Percentiles rank a stretch among this genome's conserved stretches.
Conservation (phyloP, 2,113 vertebrate species). For the Holacanthus passer region DNA sequence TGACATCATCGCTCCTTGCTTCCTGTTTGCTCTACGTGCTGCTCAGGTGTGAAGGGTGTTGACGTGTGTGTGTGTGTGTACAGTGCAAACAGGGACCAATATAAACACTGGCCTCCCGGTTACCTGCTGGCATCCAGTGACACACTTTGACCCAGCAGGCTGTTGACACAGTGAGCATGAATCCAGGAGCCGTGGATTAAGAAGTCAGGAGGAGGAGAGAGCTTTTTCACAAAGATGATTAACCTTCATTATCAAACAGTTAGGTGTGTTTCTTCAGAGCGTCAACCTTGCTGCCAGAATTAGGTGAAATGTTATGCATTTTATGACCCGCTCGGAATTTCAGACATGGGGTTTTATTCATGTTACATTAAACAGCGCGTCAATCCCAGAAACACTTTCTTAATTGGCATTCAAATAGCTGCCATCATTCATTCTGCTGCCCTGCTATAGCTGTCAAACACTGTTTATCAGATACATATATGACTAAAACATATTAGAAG, state of each 20-base stretch:
- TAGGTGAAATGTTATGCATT: neutral
- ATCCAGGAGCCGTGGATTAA: slow-evolving; percentile 1
- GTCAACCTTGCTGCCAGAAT: neutral
- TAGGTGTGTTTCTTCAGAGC: neutral
- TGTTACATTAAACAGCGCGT: neutral
- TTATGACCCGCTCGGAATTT: neutral
- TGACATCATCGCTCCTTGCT: slow-evolving; percentile 8
- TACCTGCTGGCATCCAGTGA: slow-evolving; percentile 45
- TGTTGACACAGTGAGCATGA: slow-evolving; percentile 42
- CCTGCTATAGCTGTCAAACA: accelerated
- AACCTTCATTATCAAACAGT: no score
- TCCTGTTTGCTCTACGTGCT: slow-evolving; percentile 35
- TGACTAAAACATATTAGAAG: neutral
- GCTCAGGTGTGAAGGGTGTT: slow-evolving; percentile 51
- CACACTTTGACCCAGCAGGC: slow-evolving; percentile 17
- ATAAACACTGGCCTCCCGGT: slow-evolving; percentile 52
- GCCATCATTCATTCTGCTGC: neutral
- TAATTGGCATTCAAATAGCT: neutral
- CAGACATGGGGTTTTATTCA: neutral
- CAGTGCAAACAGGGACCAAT: slow-evolving; percentile 41
- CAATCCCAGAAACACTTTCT: neutral
- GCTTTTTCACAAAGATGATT: neutral
- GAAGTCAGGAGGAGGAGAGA: neutral
- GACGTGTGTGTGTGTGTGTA: slow-evolving; percentile 6
- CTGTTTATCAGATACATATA: accelerated